These are phyloP conservation scores for Cephus spinipes DNA, from an alignment of 2,888 invertebrate genomes.

Conservation along the genomic window DNA sequence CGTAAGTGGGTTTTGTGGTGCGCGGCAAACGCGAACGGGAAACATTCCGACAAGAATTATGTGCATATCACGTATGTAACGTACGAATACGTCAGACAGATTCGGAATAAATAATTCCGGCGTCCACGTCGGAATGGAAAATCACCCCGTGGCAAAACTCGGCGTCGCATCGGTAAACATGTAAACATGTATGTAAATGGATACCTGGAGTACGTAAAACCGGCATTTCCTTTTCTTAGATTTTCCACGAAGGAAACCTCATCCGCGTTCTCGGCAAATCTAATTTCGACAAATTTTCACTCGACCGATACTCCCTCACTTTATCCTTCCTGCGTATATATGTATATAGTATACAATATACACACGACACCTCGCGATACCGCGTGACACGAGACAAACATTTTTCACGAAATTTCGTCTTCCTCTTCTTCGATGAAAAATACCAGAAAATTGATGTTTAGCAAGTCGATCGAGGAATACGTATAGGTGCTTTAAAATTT, in stretches of 20 bases:
- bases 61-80: slow-evolving; percentile 5
- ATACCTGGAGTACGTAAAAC: slow-evolving; percentile 13
- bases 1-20: not conserved
- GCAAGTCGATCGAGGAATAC: not conserved
- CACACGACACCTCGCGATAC: not conserved
- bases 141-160: slow-evolving; percentile 33
- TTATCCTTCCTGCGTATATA: not conserved
- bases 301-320: not conserved
- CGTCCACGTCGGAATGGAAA: slow-evolving; percentile 41
- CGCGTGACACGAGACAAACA: not conserved
- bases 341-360: not conserved
- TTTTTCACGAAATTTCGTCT: not conserved
- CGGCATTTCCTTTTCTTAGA: not conserved
- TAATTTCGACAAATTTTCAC: not conserved
- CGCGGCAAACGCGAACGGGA: slow-evolving; percentile 3
- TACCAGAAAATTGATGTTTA: not conserved
- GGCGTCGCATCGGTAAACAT: slow-evolving; percentile 18
- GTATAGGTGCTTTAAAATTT: not conserved
- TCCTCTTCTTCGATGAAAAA: not conserved
- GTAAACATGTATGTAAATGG: slow-evolving; percentile 4
- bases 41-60: slow-evolving; percentile 3
- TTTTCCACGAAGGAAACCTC: not conserved
- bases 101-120: slow-evolving; percentile 43
- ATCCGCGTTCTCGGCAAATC: not conserved
- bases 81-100: slow-evolving; percentile 30